Percentiles rank a stretch among this genome's conserved stretches.
These are phyloP conservation scores for Hippolais icterina DNA, from an alignment of 2,113 vertebrate species.

Conservation along the genomic window DNA sequence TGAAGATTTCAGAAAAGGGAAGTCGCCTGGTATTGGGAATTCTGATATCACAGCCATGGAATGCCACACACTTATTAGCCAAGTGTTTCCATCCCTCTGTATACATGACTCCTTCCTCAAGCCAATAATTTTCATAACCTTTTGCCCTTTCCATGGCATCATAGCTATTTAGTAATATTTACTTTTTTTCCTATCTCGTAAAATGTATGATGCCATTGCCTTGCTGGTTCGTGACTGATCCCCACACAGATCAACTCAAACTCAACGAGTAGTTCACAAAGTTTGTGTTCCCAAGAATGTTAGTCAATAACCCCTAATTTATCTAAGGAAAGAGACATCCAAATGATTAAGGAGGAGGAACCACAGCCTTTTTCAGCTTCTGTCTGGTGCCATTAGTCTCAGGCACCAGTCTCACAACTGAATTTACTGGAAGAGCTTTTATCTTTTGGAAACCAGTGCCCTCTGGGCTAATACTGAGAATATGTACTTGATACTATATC, in stretches of 20 bases:
- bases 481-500: not conserved
- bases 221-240: not conserved
- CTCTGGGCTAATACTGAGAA: conserved; percentile 34
- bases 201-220: not conserved
- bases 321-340: not conserved
- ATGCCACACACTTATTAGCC: conserved; percentile 44
- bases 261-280: not conserved
- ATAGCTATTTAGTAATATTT: conserved; percentile 43
- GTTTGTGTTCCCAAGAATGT: not conserved
- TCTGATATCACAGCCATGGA: conserved; percentile 57
- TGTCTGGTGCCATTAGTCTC: conserved; percentile 23
- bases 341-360: not conserved
- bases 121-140: conserved; percentile 51
- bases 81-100: conserved; percentile 44
- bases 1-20: conserved; percentile 12
- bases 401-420: not conserved
- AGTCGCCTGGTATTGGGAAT: not conserved
- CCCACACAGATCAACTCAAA: not conserved
- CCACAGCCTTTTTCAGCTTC: not conserved
- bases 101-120: conserved; percentile 39
- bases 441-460: conserved; percentile 32
- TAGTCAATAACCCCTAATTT: not conserved
- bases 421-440: conserved; percentile 22
- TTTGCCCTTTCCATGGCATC: conserved; percentile 37
- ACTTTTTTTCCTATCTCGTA: conserved; percentile 46